Base-by-base conservation (phyloP, 2,888 invertebrate genomes). In the Phengaris alcon region DNA sequence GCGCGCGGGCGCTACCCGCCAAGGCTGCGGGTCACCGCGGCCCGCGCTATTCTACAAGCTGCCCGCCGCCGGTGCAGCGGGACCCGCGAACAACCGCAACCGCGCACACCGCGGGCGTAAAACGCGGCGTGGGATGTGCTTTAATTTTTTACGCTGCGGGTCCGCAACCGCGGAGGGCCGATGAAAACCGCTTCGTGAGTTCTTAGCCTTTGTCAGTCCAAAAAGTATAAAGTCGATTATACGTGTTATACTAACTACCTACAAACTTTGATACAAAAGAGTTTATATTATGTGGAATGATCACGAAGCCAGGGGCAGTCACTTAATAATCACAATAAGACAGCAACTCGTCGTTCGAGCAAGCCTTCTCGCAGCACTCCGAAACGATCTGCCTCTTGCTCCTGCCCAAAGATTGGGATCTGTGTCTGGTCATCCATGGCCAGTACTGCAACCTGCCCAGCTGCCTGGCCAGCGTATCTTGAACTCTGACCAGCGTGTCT, bases 291-390 rank as follows among this genome's bases (percentile, higher is more conserved):
- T 57, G n/a, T 15, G n/a, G 3, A 15, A 3, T 57, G 8, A 57
- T 57, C 15, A 15, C 57, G 57, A 57, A 57, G 57, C 57, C 57
- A 3, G 15, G 57, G 15, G 57, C 57, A 57, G 15, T 12, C 35
- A 52, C n/a, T 75, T 22, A 77, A 35, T 73, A 76, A 12, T 70
- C 35, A 22, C 79, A 79, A 44, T 78, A 79, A 2, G 75, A 70
- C 35, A 77, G 51, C 6, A 79, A 52, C 48, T 78, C 79, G 7
- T 77, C 55, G 6, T 68, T 15, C 0, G 81, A 78, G 75, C 87
- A 87, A 0, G 84, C 81, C 15, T 84, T 85, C 4, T 82, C 81
- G 75, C 87, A 87, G 80, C 87, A 87, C 73, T 85, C 83, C 2
- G 79, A 80, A 6, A 80, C 85, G 6, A 85, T 81, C 54, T 84